Conservation (phyloP, 2,888 invertebrate genomes). For the Ormyrus thymus region DNA sequence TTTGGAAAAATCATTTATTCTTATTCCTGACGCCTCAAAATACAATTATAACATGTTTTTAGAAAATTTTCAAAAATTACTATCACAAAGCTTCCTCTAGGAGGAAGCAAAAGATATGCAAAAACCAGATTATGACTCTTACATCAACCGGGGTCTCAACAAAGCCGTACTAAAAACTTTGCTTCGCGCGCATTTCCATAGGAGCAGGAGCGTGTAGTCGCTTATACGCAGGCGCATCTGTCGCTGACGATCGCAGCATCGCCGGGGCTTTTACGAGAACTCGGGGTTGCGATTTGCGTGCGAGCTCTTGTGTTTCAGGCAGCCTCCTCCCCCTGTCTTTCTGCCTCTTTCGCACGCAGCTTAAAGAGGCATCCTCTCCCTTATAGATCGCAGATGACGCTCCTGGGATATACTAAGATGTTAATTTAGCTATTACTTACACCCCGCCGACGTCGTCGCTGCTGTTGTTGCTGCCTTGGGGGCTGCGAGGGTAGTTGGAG, state of each 20-base stretch:
- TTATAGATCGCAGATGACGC: conserved; percentile 72
- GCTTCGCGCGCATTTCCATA: too few species aligned
- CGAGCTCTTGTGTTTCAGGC: conserved; percentile 34
- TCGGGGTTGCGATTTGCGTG: conserved; percentile 56
- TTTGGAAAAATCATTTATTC: too few species aligned
- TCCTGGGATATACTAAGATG: conserved; percentile 71
- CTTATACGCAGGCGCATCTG: conserved; percentile 49
- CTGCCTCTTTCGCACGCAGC: conserved; percentile 12
- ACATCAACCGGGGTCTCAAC: too few species aligned
- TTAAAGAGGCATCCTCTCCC: conserved; percentile 29
- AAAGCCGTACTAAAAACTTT: too few species aligned
- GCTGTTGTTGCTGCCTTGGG: conserved; percentile 31
- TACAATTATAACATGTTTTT: too few species aligned
- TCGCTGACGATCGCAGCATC: conserved; percentile 58
- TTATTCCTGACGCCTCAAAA: too few species aligned
- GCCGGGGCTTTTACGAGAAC: conserved; percentile 45
- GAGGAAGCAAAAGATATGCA: too few species aligned
- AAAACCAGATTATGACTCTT: too few species aligned
- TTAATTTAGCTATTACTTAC: conserved; percentile 73
- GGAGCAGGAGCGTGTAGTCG: too few species aligned
- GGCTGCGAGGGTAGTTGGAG: conserved; percentile 62
- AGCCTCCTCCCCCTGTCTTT: conserved; percentile 2
- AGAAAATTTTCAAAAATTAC: too few species aligned
- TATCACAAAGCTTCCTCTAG: too few species aligned
- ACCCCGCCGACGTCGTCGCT: conserved; percentile 59